These are phyloP conservation scores for Nematostella vectensis DNA, from an alignment of 92 coral and sea anemone genomes.

Conservation along the genomic window DNA sequence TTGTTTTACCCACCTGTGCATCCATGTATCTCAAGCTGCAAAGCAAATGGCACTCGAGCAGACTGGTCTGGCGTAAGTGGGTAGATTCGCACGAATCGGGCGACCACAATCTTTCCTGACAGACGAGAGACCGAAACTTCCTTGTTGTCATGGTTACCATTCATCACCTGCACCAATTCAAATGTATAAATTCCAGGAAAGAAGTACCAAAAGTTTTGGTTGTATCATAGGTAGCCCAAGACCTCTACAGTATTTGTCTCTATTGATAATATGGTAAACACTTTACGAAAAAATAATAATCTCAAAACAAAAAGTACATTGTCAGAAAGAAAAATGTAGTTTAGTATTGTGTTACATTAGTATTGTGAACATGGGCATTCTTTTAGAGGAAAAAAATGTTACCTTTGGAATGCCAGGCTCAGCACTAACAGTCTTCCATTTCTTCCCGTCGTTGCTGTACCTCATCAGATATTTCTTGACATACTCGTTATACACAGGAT, in stretches of 20 bases:
- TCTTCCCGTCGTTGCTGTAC: conserved; percentile 28
- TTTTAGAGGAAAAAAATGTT: too few species aligned
- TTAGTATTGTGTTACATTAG: too few species aligned
- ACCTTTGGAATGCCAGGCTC: conserved; percentile 8
- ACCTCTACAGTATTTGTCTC: too few species aligned
- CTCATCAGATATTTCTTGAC: conserved; percentile 28
- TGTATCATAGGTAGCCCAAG: too few species aligned
- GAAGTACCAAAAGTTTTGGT: too few species aligned
- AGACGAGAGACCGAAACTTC: conserved; percentile 11
- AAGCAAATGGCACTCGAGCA: conserved; percentile 30
- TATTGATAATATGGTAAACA: too few species aligned
- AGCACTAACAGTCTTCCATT: conserved; percentile 9
- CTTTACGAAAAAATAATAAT: too few species aligned
- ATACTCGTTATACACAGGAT: conserved; percentile 28
- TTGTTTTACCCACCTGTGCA: conserved; percentile 42
- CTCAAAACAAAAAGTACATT: too few species aligned
- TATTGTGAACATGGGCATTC: too few species aligned
- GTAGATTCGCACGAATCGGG: conserved; percentile 28
- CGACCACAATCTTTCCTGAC: conserved; percentile 18
- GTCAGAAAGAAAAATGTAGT: too few species aligned
- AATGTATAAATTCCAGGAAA: too few species aligned
- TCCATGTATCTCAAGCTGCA: conserved; percentile 47
- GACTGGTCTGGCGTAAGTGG: conserved; percentile 20
- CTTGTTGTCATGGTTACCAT: conserved; percentile 31
- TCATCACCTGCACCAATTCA: too few species aligned